These are phyloP conservation scores for Muscina levida DNA, from an alignment of 2,888 invertebrate species.

Conservation along the genomic window DNA sequence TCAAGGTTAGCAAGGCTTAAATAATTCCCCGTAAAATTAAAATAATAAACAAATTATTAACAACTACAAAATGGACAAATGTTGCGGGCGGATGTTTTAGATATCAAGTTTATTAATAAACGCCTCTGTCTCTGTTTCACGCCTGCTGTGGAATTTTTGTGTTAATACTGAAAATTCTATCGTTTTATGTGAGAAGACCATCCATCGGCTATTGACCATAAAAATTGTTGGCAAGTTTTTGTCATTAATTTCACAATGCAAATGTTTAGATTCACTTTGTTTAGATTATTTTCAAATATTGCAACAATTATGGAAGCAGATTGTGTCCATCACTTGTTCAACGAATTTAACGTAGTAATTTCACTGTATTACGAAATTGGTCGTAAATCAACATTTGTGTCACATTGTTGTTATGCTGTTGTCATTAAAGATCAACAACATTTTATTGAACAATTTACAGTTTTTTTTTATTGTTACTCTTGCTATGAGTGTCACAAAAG, in stretches of 20 bases:
- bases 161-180: neutral
- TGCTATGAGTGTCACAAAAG: conserved; percentile 11
- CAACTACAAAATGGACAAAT: neutral
- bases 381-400: conserved; percentile 3
- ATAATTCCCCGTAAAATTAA: conserved; percentile 7
- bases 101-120: neutral
- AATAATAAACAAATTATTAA: conserved; percentile 16
- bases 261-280: neutral
- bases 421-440: conserved; percentile 7
- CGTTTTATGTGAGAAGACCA: neutral
- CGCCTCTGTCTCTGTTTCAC: neutral
- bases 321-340: neutral
- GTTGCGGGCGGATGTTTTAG: conserved; percentile 19
- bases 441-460: conserved; percentile 22
- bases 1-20: conserved; percentile 41
- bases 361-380: neutral
- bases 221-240: neutral
- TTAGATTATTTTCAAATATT: neutral
- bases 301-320: neutral
- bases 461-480: conserved; percentile 1
- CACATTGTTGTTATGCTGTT: neutral
- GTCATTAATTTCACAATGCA: neutral
- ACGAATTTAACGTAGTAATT: neutral
- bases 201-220: neutral
- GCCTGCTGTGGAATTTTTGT: conserved; percentile 2